Evolutionary conservation across 2,888 invertebrate genomes (phyloP).

Genomic region (Euplagia quadripunctaria): DNA sequence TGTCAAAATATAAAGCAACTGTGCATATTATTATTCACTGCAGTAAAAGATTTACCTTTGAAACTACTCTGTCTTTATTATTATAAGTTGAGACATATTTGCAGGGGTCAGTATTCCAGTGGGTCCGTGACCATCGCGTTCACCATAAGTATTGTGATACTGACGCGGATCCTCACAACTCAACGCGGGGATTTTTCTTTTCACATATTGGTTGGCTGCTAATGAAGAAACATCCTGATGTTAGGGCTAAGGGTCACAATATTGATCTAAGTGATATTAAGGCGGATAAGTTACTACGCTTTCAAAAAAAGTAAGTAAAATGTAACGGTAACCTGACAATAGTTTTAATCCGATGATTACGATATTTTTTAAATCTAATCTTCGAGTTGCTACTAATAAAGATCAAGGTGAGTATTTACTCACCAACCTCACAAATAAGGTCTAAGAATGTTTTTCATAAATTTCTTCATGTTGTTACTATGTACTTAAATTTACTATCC

Average conservation of each 20-base stretch:
- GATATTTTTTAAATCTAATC: too few species aligned
- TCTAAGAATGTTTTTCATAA: too few species aligned
- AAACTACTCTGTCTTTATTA: too few species aligned
- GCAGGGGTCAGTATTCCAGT: slow-evolving; percentile 87
- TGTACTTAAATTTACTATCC: too few species aligned
- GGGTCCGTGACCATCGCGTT: slow-evolving; percentile 28
- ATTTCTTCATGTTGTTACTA: too few species aligned
- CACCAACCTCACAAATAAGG: too few species aligned
- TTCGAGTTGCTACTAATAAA: too few species aligned
- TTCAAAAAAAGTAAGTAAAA: slow-evolving; percentile 22
- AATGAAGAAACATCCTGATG: slow-evolving; percentile 90
- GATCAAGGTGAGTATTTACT: too few species aligned
- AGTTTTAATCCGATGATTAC: background rate
- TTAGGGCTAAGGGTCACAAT: background rate
- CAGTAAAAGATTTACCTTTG: too few species aligned
- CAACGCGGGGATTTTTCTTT: slow-evolving; percentile 96
- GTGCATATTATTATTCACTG: too few species aligned
- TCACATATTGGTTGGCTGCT: slow-evolving; percentile 98
- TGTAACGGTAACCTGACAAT: background rate
- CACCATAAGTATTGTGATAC: slow-evolving; percentile 95
- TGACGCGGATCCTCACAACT: slow-evolving; percentile 96
- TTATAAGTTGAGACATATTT: background rate
- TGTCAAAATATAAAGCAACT: too few species aligned
- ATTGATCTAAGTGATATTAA: slow-evolving; percentile 23
- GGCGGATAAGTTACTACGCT: slow-evolving; percentile 19